Conservation (phyloP, 2,113 vertebrate genomes). For the Camelus dromedarius region DNA sequence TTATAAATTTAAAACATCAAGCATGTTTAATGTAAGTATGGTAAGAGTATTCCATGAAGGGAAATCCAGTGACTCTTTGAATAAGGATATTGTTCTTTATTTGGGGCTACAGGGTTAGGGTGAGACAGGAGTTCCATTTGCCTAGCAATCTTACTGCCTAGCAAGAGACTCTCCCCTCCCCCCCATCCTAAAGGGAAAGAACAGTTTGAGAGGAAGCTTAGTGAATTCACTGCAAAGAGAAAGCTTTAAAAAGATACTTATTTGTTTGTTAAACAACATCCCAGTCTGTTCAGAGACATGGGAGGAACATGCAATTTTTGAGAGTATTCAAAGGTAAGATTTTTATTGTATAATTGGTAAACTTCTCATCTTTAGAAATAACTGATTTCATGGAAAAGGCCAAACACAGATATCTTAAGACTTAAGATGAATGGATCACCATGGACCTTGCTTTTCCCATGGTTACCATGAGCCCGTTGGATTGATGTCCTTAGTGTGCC, state of each 20-base stretch:
- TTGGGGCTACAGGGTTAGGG: rapidly evolving
- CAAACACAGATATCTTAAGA: neutral
- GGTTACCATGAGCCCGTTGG: neutral
- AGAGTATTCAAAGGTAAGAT: neutral
- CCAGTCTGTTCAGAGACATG: neutral
- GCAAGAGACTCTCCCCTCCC: neutral
- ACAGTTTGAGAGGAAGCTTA: constrained; percentile 16
- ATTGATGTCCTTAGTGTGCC: neutral
- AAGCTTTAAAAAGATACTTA: neutral
- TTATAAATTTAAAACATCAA: neutral
- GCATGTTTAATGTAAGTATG: neutral
- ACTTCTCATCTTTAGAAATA: neutral
- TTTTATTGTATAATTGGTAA: constrained; percentile 9
- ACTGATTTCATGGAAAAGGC: constrained; percentile 25
- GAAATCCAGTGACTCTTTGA: neutral
- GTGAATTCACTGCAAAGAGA: neutral
- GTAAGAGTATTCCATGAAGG: neutral
- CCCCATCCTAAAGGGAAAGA: neutral
- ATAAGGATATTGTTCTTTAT: neutral
- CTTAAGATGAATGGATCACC: neutral
- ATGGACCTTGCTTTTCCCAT: neutral
- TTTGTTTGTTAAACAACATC: neutral
- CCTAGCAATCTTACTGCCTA: neutral
- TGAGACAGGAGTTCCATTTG: rapidly evolving
- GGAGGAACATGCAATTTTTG: neutral